A percentile compares a stretch with the other conserved stretches of the same genome.
Conservation (phyloP, 2,888 invertebrate genomes). For the Xylota segnis region DNA sequence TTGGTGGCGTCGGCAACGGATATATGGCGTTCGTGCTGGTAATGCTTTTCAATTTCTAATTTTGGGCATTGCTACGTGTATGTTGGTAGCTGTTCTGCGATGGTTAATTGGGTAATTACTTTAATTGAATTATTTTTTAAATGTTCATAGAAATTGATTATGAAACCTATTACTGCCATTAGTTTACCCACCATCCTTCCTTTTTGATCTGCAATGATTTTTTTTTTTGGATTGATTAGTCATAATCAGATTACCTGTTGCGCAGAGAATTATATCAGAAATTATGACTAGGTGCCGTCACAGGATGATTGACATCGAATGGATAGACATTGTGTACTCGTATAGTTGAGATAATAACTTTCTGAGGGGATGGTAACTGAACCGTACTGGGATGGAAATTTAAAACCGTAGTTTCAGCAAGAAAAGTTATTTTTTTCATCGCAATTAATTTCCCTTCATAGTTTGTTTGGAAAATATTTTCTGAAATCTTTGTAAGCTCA, state of each 20-base stretch:
- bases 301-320: no score
- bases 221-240: neutral
- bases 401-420: neutral
- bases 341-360: no score
- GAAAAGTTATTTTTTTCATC: no score
- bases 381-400: neutral
- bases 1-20: neutral
- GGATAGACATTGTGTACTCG: no score
- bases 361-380: no score
- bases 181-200: no score
- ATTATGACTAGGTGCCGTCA: no score
- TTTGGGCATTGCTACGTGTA: neutral
- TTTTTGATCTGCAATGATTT: neutral
- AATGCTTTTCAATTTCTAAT: conserved; percentile 24
- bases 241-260: neutral
- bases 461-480: neutral
- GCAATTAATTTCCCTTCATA: no score
- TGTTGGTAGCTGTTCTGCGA: neutral
- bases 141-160: conserved; percentile 9
- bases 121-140: conserved; percentile 44
- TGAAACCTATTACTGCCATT: neutral
- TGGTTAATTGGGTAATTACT: conserved; percentile 38
- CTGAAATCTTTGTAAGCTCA: neutral
- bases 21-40: conserved; percentile 32
- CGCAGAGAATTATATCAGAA: neutral